Conservation (phyloP, 2,888 invertebrate species). For the Caenorhabditis macrosperma region DNA sequence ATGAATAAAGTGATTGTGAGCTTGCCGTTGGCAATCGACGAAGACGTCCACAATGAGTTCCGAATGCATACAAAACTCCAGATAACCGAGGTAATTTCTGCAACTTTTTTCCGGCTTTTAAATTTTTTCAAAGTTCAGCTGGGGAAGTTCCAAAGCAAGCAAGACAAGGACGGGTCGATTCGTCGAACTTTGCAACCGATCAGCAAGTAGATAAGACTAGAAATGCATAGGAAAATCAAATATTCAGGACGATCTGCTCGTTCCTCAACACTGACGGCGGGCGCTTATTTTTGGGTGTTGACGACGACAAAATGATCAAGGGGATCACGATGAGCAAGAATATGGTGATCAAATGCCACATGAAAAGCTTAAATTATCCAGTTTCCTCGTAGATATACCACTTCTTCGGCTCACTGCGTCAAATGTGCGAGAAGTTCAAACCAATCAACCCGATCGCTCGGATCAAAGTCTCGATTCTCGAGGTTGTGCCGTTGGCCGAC, state of each 20-base stretch:
- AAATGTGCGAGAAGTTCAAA: constrained; percentile 58
- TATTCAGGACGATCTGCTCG: constrained; percentile 65
- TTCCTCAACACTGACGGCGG: constrained; percentile 69
- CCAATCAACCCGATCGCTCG: constrained; percentile 45
- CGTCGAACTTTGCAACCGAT: constrained; percentile 67
- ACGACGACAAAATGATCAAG: constrained; percentile 58
- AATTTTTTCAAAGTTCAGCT: constrained; percentile 49
- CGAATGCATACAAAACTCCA: constrained; percentile 65
- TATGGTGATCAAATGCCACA: constrained; percentile 30
- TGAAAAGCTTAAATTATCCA: neutral
- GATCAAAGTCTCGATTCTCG: constrained; percentile 46
- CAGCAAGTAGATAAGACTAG: constrained; percentile 59
- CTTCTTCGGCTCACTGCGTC: constrained; percentile 50
- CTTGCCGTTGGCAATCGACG: constrained; percentile 43
- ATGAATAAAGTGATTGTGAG: constrained; percentile 29
- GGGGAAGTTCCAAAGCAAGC: constrained; percentile 48
- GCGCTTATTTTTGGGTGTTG: constrained; percentile 62
- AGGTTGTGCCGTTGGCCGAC: constrained; percentile 23
- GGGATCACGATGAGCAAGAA: constrained; percentile 63
- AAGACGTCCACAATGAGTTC: constrained; percentile 66
- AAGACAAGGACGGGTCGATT: constrained; percentile 62
- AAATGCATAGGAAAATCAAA: no score
- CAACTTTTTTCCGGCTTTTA: no score
- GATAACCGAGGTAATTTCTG: constrained; percentile 55
- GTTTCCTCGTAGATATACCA: constrained; percentile 37